Evolutionary conservation across 2,888 invertebrate genomes (phyloP).

Genomic region (Tachina fera): DNA sequence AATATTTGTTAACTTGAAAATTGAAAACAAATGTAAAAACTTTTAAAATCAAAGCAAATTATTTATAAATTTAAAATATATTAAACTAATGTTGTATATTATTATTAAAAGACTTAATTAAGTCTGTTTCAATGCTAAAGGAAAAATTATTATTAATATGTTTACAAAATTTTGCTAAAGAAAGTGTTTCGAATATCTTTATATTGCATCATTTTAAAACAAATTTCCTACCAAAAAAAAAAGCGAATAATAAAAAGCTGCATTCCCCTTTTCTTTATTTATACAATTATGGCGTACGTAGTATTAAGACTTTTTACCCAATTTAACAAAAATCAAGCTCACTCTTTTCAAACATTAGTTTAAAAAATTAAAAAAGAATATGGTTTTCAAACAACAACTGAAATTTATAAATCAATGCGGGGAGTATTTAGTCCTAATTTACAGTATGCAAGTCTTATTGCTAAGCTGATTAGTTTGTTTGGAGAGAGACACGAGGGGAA

Average conservation of each 20-base stretch:
- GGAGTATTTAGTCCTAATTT: too few species aligned
- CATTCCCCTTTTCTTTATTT: conserved; percentile 17
- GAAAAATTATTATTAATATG: conserved; percentile 9
- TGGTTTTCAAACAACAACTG: too few species aligned
- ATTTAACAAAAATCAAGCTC: neutral
- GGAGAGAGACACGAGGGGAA: too few species aligned
- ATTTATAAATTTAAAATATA: conserved; percentile 25
- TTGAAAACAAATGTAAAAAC: conserved; percentile 20
- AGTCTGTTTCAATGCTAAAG: conserved; percentile 4
- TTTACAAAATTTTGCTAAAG: conserved; percentile 48
- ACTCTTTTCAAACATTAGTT: neutral
- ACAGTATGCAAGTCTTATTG: too few species aligned
- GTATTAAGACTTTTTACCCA: neutral
- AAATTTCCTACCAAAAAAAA: conserved; percentile 28
- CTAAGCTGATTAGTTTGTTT: too few species aligned
- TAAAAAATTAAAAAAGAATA: neutral
- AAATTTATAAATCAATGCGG: too few species aligned
- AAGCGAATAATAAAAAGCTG: conserved; percentile 16
- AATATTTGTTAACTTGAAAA: conserved; percentile 44
- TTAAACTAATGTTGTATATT: conserved; percentile 41
- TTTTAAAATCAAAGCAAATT: conserved; percentile 22
- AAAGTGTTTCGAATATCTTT: conserved; percentile 19
- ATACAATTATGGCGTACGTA: neutral
- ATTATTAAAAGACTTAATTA: conserved; percentile 8
- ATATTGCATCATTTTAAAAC: neutral